Percentiles rank a stretch among this genome's conserved stretches.
Evolutionary conservation across 2,888 invertebrate species (phyloP).

Genomic region (Caenorhabditis doughertyi): DNA sequence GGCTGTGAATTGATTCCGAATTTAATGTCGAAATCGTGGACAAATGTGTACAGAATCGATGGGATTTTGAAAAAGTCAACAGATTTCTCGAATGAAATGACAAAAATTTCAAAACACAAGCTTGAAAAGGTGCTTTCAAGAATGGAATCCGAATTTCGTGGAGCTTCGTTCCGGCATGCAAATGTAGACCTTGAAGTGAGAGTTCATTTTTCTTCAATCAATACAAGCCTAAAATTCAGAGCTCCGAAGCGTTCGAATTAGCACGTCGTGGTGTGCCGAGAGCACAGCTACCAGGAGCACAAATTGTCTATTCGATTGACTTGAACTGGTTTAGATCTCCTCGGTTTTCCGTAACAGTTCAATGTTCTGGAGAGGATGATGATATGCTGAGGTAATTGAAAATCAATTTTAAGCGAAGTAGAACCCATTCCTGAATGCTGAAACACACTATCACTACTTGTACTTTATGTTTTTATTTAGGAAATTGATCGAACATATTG

Average conservation of each 20-base stretch:
- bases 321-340: slow-evolving; percentile 91
- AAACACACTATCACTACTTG: not conserved
- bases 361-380: slow-evolving; percentile 91
- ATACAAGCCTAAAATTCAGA: slow-evolving; percentile 82
- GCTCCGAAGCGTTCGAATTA: slow-evolving; percentile 93
- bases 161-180: slow-evolving; percentile 76
- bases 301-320: slow-evolving; percentile 91
- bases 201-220: not conserved
- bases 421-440: no score
- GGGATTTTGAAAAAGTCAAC: slow-evolving; percentile 72
- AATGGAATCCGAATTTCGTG: slow-evolving; percentile 75
- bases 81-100: slow-evolving; percentile 66
- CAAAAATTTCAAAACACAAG: slow-evolving; percentile 86
- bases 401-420: no score
- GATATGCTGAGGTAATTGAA: slow-evolving; percentile 87
- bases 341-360: slow-evolving; percentile 91
- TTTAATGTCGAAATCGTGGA: slow-evolving; percentile 75
- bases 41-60: slow-evolving; percentile 75
- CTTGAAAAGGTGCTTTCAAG: slow-evolving; percentile 88
- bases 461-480: no score
- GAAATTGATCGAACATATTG: slow-evolving; percentile 90
- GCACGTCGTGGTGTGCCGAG: slow-evolving; percentile 90
- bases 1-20: slow-evolving; percentile 74
- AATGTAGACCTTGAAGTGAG: slow-evolving; percentile 89
- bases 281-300: slow-evolving; percentile 87